Base-by-base conservation (phyloP, 2,113 vertebrate genomes). In the Machaerirhynchus nigripectus region DNA sequence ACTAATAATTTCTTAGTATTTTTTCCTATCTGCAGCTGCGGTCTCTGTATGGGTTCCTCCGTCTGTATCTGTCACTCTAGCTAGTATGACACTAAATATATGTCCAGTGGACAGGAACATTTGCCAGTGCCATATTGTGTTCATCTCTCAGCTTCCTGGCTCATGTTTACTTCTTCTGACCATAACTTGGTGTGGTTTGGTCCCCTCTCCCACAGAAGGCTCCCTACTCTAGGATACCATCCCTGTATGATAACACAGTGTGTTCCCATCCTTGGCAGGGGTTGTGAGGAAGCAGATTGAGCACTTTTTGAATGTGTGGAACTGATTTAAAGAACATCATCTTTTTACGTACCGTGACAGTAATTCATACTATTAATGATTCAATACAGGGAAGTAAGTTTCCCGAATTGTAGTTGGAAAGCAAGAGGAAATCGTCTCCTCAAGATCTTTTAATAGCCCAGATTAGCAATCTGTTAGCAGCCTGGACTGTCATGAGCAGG, bases 401-500 rank as follows among this genome's bases (percentile, higher is more conserved):
- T 86, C 80, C 82, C 39, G 90, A 60, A 84, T 47, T 75, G 52
- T 86, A 20, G 59, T 20, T 93, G 79, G 44, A 91, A 95, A 80
- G 77, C 74, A 76, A 79, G 68, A 83, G 87, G 77, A 95, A 95
- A 95, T 87, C 82, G 21, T 84, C 92, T 97, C 70, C 94, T 89
- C 76, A 50, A 89, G 86, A 57, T 97, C 87, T 97, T 97, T 97
- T 91, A 97, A 97, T 97, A 98, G 95, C 95, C 19, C 60, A 96
- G 95, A 97, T 96, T 96, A 98, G 76, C 97, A 97, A 97, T 97
- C 96, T 97, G 97, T 92, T 97, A 96, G 56, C 96, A 97, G 96
- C 96, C 92, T 63, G 74, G 94, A 93, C 94, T 97, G 95, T 94
- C 96, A 97, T 94, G 94, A 96, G 53, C 63, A 95, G 91, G 90